Evolutionary conservation across 2,888 invertebrate genomes (phyloP), one percentile per base, ranked within the genome.

Genomic region (Rhabditoides inermis): DNA sequence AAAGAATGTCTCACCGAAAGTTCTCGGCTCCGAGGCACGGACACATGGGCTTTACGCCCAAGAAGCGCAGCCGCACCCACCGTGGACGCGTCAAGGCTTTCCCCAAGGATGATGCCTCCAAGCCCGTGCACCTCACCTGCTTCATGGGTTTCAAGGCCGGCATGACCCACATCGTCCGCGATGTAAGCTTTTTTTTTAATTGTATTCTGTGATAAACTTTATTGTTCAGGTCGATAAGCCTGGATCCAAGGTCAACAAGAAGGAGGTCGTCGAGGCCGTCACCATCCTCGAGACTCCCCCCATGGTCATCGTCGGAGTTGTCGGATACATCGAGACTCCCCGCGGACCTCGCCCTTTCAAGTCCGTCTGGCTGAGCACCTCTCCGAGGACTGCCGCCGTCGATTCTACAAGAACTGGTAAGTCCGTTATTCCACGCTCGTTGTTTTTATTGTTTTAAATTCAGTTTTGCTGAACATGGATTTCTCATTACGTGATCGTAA

Each of bases 361-460:
- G 67, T 92, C 94, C 50, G 86, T 99, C 49, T 99, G 88, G 94
- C 98, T 46, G 94, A 95, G 80, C 98, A 99, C 83, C 84, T 98
- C 78, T 89, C 90, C 40, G 98, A 98, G 79, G 98, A 98, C 78
- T 95, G 94, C 80, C 86, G 89, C 73, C 87, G 98, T 77, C 86
- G 98, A 69, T 95, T 98, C 84, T 99, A 99, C 84, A 98, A 95
- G 84, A 98, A 98, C 83, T 98, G 98, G 98, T 98, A 84, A 82
- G 82, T 78, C n/a, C n/a, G n/a, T n/a, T n/a, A n/a, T n/a, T n/a
- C n/a, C n/a, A n/a, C n/a, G n/a, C n/a, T n/a, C 61, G 12, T 32
- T 46, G 20, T 35, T 39, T 18, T 30, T 32, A 23, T 56, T 48
- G 30, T 27, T 49, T 45, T 35, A 26, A 12, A 10, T n/a, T 40